Evolutionary conservation across 2,888 invertebrate species (phyloP).

Genomic region (Mechanitis mazaeus): DNA sequence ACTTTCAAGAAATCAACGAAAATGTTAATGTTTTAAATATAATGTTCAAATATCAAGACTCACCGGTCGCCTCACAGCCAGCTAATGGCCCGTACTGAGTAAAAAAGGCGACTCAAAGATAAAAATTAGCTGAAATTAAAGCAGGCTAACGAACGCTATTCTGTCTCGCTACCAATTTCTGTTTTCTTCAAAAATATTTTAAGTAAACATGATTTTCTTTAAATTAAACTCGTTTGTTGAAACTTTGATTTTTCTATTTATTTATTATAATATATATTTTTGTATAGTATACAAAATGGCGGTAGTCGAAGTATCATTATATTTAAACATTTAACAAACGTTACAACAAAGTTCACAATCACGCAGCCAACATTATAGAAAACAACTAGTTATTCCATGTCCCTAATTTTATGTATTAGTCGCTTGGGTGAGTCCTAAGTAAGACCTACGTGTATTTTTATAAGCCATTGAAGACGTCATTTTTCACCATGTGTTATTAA

Average conservation of each 20-base stretch:
- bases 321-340: conserved; percentile 4
- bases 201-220: conserved; percentile 4
- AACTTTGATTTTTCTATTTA: background rate
- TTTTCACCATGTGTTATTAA: conserved; percentile 36
- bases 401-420: conserved; percentile 45
- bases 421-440: conserved; percentile 48
- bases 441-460: conserved; percentile 34
- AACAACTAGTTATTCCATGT: conserved; percentile 30
- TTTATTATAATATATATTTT: background rate
- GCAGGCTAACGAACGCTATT: conserved; percentile 74
- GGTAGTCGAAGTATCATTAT: background rate
- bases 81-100: conserved; percentile 68
- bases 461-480: conserved; percentile 21
- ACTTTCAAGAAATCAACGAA: no score
- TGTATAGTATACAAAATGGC: no score
- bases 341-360: conserved; percentile 17
- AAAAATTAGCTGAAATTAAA: conserved; percentile 78
- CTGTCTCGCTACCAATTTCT: conserved; percentile 35
- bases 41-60: conserved; percentile 47
- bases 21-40: background rate
- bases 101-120: conserved; percentile 71
- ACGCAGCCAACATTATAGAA: conserved; percentile 16
- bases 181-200: conserved; percentile 6
- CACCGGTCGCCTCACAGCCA: conserved; percentile 24
- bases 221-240: conserved; percentile 5